These are phyloP conservation scores for Phalacrocorax carbo DNA, from an alignment of 2,113 vertebrate species.

Conservation along the genomic window DNA sequence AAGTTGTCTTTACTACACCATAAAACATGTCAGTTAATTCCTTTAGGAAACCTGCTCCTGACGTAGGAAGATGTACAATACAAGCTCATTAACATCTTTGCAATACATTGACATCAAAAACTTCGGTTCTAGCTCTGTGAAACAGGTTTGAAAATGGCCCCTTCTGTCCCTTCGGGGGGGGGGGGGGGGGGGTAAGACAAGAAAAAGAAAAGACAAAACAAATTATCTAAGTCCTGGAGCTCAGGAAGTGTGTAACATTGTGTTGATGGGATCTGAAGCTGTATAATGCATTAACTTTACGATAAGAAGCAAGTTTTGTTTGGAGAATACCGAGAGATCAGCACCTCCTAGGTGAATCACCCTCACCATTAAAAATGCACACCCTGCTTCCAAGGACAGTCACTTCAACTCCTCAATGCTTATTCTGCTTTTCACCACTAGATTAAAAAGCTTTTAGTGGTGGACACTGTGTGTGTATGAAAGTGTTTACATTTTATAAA, in stretches of 20 bases:
- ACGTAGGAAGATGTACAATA: not conserved
- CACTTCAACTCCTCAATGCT: not conserved
- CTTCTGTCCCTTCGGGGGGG: not conserved
- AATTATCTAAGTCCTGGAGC: not conserved
- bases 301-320: not conserved
- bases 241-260: not conserved
- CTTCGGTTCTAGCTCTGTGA: not conserved
- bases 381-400: slow-evolving; percentile 3
- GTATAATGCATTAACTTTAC: not conserved
- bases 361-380: not conserved
- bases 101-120: not conserved
- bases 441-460: slow-evolving; percentile 54
- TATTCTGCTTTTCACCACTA: not conserved
- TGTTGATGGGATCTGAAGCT: not conserved
- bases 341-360: not conserved
- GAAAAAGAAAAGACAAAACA: fast-evolving
- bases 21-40: not conserved
- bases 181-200: no score
- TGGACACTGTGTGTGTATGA: not conserved
- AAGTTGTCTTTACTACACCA: not conserved
- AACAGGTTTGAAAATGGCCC: not conserved
- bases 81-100: not conserved
- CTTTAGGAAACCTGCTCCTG: not conserved
- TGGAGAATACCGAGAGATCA: not conserved
- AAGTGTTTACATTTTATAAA: slow-evolving; percentile 33